phyloP scores from a whole-genome alignment of 2,888 invertebrate species.

The Volucella inanis region DNA sequence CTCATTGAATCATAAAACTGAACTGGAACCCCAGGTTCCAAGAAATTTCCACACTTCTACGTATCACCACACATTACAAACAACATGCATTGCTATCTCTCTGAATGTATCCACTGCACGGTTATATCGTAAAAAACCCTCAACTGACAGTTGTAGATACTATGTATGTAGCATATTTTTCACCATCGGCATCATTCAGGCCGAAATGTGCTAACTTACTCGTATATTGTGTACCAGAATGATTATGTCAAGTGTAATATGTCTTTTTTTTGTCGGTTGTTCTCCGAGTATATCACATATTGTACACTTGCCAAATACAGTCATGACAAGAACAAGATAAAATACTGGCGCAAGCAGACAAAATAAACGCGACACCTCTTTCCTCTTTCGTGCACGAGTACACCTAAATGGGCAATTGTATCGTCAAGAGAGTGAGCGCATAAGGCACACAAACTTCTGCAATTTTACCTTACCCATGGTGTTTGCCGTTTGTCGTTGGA shows the following conservation, averaged over 20 bases:
- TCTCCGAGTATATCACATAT: constrained; percentile 39
- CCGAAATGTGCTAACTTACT: constrained; percentile 41
- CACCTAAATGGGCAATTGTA: constrained; percentile 42
- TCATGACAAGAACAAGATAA: constrained; percentile 67
- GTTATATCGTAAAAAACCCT: too few species aligned
- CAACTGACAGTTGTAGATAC: too few species aligned
- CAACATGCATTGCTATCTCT: not conserved
- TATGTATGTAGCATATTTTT: too few species aligned
- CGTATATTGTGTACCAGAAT: constrained; percentile 6
- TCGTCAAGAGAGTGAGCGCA: constrained; percentile 37
- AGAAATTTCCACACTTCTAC: constrained; percentile 33
- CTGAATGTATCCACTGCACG: too few species aligned
- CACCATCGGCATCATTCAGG: too few species aligned
- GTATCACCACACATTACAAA: constrained; percentile 8
- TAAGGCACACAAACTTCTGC: not conserved
- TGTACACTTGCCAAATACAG: constrained; percentile 65
- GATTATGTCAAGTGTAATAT: constrained; percentile 29
- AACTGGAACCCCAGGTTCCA: constrained; percentile 36
- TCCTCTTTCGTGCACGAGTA: not conserved
- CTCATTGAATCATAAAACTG: constrained; percentile 36
- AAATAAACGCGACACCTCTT: constrained; percentile 56
- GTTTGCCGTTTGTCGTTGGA: not conserved
- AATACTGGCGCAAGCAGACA: constrained; percentile 62
- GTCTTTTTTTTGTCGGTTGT: not conserved
- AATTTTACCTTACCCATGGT: not conserved